These are phyloP conservation scores for Carabus problematicus DNA, from an alignment of 2,888 invertebrate genomes.

Conservation along the genomic window DNA sequence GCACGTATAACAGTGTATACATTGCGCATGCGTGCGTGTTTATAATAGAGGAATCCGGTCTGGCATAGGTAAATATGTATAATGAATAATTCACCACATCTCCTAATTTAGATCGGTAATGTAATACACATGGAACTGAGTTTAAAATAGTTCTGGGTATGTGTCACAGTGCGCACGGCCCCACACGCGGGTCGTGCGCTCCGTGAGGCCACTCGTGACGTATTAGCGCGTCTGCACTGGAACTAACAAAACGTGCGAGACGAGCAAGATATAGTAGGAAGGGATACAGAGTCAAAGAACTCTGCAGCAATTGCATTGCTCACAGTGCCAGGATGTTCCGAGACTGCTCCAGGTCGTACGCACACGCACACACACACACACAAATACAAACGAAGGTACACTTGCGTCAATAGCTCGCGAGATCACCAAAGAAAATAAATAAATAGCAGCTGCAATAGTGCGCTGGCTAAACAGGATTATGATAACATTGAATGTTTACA, in stretches of 20 bases:
- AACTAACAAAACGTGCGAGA: not conserved
- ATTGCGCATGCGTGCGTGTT: constrained; percentile 6
- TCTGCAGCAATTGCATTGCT: constrained; percentile 8
- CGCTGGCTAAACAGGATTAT: too few relatives aligned
- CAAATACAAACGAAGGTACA: constrained; percentile 9
- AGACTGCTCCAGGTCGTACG: constrained; percentile 36
- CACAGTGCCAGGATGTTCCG: constrained; percentile 44
- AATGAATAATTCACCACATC: constrained; percentile 43
- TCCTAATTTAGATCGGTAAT: constrained; percentile 68
- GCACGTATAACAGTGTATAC: constrained; percentile 1
- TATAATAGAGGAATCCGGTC: constrained; percentile 20
- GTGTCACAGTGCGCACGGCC: constrained; percentile 64
- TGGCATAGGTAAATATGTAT: constrained; percentile 40
- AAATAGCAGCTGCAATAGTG: too few relatives aligned
- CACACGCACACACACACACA: constrained; percentile 11
- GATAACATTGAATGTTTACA: too few relatives aligned
- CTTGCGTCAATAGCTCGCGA: constrained; percentile 4
- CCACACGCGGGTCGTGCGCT: constrained; percentile 47
- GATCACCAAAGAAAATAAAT: too few relatives aligned
- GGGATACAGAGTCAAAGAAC: constrained; percentile 31
- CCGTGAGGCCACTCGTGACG: not conserved
- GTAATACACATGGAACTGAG: constrained; percentile 62
- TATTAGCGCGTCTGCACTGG: constrained; percentile 20
- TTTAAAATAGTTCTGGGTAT: constrained; percentile 64
- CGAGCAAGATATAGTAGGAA: not conserved